Percentiles rank a stretch among this genome's conserved stretches.
phyloP scores from a whole-genome alignment of 2,888 invertebrate species.

The Latrodectus elegans region DNA sequence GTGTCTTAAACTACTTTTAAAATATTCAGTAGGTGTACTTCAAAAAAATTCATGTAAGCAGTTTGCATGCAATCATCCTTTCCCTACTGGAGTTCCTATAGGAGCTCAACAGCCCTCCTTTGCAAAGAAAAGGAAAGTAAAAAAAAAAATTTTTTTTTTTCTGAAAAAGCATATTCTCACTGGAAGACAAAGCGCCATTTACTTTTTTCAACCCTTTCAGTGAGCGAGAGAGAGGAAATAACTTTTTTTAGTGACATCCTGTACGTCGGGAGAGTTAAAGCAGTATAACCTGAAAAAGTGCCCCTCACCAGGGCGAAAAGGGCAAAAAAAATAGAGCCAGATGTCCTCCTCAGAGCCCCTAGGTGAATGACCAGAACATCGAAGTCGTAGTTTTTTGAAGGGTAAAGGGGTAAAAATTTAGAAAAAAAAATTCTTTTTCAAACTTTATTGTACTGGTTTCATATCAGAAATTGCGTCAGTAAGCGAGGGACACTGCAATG shows the following conservation, averaged over 20 bases:
- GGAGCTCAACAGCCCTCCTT: not conserved
- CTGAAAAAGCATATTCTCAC: not conserved
- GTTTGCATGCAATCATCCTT: too few species aligned
- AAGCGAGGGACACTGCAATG: too few species aligned
- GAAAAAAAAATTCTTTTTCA: not conserved
- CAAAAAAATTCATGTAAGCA: too few species aligned
- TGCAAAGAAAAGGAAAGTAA: not conserved
- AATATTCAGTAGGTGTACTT: too few species aligned
- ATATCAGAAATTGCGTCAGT: too few species aligned
- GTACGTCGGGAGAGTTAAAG: constrained; percentile 39
- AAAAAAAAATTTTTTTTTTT: not conserved
- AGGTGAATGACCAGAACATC: constrained; percentile 63
- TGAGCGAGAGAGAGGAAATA: constrained; percentile 16
- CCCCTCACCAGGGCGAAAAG: constrained; percentile 20
- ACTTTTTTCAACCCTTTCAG: constrained; percentile 55
- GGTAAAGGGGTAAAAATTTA: constrained; percentile 43
- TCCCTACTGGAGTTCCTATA: too few species aligned
- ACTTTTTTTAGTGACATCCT: constrained; percentile 52
- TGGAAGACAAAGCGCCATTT: not conserved
- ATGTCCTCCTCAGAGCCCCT: constrained; percentile 22
- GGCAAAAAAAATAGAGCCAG: constrained; percentile 42
- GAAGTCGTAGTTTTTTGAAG: constrained; percentile 38
- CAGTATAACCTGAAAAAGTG: constrained; percentile 28
- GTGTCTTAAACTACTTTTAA: too few species aligned
- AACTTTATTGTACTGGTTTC: not conserved